Conservation (phyloP, 2,888 invertebrate genomes). For the Achlya flavicornis region DNA sequence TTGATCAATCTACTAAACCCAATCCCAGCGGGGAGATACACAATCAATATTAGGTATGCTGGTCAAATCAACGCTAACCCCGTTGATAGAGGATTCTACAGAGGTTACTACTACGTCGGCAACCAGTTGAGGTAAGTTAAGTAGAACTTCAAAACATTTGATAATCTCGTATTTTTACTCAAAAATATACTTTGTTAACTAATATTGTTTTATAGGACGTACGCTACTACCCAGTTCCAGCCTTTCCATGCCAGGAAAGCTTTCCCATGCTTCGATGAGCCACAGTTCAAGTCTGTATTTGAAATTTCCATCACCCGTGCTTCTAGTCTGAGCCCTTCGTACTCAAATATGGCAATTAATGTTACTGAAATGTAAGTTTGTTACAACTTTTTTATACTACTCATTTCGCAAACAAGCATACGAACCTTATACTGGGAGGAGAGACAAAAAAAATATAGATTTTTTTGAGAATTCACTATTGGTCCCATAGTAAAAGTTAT, state of each 20-base stretch:
- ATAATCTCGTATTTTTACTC: too few species aligned
- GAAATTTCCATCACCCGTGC: slow-evolving; percentile 86
- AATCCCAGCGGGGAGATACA: slow-evolving; percentile 58
- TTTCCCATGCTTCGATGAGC: slow-evolving; percentile 95
- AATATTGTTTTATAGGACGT: slow-evolving; percentile 53
- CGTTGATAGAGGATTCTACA: slow-evolving; percentile 73
- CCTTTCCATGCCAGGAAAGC: slow-evolving; percentile 90
- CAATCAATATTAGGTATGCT: slow-evolving; percentile 55
- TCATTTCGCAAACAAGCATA: too few species aligned
- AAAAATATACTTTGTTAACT: neutral
- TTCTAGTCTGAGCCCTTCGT: slow-evolving; percentile 71
- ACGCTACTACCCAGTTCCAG: slow-evolving; percentile 90
- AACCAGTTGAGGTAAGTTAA: slow-evolving; percentile 52
- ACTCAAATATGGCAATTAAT: slow-evolving; percentile 87
- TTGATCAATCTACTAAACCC: slow-evolving; percentile 57
- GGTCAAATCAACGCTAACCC: slow-evolving; percentile 70
- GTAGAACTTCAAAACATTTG: neutral
- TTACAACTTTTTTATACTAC: too few species aligned
- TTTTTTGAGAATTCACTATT: too few species aligned
- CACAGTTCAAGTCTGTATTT: slow-evolving; percentile 90
- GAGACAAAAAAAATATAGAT: too few species aligned
- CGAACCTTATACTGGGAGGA: too few species aligned
- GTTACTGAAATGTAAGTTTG: slow-evolving; percentile 53
- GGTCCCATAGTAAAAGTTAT: too few species aligned
- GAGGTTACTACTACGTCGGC: slow-evolving; percentile 66